Conservation (phyloP, 1,140 invertebrate species). For the Protaetia brevitarsis region DNA sequence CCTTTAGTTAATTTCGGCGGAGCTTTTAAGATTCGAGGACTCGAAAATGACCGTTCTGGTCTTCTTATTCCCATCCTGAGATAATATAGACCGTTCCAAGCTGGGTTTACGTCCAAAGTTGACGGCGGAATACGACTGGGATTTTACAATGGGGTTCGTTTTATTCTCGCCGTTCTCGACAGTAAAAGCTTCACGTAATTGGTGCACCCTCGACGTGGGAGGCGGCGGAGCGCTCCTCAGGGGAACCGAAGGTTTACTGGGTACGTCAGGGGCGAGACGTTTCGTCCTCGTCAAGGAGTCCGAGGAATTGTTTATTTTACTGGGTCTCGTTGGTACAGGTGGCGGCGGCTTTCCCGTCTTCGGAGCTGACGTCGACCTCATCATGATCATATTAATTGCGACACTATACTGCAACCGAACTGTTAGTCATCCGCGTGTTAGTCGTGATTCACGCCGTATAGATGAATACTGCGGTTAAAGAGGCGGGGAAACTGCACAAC, state of each 20-base stretch:
- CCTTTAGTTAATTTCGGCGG: conserved; percentile 17
- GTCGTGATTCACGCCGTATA: conserved; percentile 1
- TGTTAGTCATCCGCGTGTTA: conserved; percentile 19
- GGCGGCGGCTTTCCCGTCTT: conserved; percentile 55
- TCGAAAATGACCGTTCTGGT: conserved; percentile 43
- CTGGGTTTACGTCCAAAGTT: conserved; percentile 28
- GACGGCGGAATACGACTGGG: conserved; percentile 31
- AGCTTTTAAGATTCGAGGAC: conserved; percentile 36
- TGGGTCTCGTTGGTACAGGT: conserved; percentile 70
- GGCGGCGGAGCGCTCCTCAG: conserved; percentile 53
- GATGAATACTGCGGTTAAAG: neutral
- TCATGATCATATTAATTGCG: conserved; percentile 35
- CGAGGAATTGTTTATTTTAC: conserved; percentile 45
- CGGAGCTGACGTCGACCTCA: conserved; percentile 35
- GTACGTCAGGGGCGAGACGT: conserved; percentile 45
- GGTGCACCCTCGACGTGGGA: conserved; percentile 37
- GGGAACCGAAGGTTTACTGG: conserved; percentile 44
- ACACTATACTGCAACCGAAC: neutral
- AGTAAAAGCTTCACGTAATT: neutral
- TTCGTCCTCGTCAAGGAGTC: conserved; percentile 51
- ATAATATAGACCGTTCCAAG: conserved; percentile 34
- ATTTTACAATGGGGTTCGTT: conserved; percentile 29
- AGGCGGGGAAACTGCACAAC: neutral
- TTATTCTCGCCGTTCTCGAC: neutral
- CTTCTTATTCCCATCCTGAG: conserved; percentile 28